Conservation (phyloP, 2,888 invertebrate species). For the Lithophane socia region DNA sequence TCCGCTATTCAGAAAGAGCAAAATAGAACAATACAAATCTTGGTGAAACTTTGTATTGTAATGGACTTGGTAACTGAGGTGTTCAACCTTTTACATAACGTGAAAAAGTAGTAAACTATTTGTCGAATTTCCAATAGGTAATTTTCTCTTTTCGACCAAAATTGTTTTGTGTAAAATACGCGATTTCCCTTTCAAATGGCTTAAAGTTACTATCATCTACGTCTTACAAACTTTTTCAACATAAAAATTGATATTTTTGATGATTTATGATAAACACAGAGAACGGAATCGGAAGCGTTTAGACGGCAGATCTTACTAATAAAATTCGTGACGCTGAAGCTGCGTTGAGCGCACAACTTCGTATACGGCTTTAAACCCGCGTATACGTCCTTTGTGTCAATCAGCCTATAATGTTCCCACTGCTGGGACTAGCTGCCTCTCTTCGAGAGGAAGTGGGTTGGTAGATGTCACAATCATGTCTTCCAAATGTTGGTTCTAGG, state of each 20-base stretch:
- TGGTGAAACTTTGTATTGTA: constrained; percentile 23
- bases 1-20: background rate
- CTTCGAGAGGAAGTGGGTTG: too few relatives aligned
- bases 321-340: too few relatives aligned
- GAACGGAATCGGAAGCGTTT: too few relatives aligned
- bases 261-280: background rate
- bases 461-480: too few relatives aligned
- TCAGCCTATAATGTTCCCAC: too few relatives aligned
- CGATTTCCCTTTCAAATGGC: background rate
- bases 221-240: background rate
- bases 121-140: background rate
- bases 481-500: too few relatives aligned
- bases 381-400: too few relatives aligned
- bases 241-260: background rate
- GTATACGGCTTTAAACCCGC: too few relatives aligned
- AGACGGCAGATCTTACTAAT: too few relatives aligned
- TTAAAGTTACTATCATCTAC: too few relatives aligned
- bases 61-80: constrained; percentile 9
- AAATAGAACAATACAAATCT: constrained; percentile 36
- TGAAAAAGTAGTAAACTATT: background rate
- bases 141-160: background rate
- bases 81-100: constrained; percentile 11
- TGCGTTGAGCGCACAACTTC: too few relatives aligned
- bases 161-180: background rate
- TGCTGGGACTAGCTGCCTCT: too few relatives aligned